phyloP scores from a whole-genome alignment of 2,888 invertebrate genomes.

The Microplitis manilae region DNA sequence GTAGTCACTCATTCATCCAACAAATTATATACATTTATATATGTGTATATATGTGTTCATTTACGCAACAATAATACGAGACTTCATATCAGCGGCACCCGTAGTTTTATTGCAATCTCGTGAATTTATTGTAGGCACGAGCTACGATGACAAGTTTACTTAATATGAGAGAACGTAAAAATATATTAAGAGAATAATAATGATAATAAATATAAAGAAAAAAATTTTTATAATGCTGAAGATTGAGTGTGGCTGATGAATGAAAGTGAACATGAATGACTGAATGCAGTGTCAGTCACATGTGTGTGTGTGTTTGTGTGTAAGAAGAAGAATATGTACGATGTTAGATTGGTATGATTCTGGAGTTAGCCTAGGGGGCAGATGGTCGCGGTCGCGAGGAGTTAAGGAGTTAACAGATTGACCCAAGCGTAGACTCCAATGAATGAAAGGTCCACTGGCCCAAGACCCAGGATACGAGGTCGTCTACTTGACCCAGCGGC shows the following conservation, averaged over 20 bases:
- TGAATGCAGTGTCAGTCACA: slow-evolving; percentile 7
- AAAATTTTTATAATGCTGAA: not conserved
- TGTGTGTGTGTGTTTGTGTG: slow-evolving; percentile 40
- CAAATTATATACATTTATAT: no score
- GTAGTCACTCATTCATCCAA: slow-evolving; percentile 17
- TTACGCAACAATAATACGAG: slow-evolving; percentile 23
- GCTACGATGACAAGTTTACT: slow-evolving; percentile 20
- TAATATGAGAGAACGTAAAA: slow-evolving; percentile 15
- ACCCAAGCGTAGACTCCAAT: slow-evolving; percentile 62
- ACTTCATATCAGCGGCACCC: slow-evolving; percentile 1
- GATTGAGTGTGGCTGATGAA: slow-evolving; percentile 23
- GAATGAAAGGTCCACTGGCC: slow-evolving; percentile 57
- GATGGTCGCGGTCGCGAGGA: slow-evolving; percentile 65
- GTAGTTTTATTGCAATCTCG: slow-evolving; percentile 18
- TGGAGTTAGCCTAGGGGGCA: slow-evolving; percentile 59
- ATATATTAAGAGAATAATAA: slow-evolving; percentile 4
- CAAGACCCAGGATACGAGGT: slow-evolving; percentile 70
- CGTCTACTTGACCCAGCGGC: slow-evolving; percentile 68
- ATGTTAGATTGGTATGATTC: slow-evolving; percentile 31
- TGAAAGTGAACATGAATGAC: slow-evolving; percentile 26
- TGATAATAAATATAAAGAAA: not conserved
- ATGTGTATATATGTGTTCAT: not conserved
- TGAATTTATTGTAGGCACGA: slow-evolving; percentile 29
- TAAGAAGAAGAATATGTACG: slow-evolving; percentile 7
- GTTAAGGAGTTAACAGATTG: slow-evolving; percentile 65